phyloP scores from a whole-genome alignment of 2,797 vertebrate species.

The Tachyglossus aculeatus region DNA sequence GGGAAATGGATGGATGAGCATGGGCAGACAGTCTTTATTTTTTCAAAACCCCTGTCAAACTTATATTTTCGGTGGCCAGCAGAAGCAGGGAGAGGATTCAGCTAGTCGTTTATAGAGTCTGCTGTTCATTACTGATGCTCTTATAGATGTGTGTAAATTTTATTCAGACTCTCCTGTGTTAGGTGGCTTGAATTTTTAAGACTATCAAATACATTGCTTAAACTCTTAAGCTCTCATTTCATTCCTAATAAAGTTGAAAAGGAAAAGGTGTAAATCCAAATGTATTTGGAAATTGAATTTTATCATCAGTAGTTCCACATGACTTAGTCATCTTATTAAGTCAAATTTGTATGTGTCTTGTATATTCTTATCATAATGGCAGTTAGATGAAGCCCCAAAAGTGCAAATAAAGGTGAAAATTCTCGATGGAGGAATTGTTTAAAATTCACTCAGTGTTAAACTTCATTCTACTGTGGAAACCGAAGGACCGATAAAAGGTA shows the following conservation, averaged over 20 bases:
- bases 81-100: too few relatives aligned
- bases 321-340: neutral
- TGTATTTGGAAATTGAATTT: too few relatives aligned
- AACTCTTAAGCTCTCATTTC: neutral
- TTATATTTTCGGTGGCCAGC: too few relatives aligned
- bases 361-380: neutral
- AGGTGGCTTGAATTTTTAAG: neutral
- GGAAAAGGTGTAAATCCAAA: too few relatives aligned
- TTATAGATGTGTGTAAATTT: too few relatives aligned
- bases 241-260: too few relatives aligned
- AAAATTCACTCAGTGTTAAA: neutral
- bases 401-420: neutral
- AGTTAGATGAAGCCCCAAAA: neutral
- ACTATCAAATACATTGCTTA: neutral
- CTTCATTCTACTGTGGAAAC: conserved; percentile 6
- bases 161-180: neutral
- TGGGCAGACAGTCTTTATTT: too few relatives aligned
- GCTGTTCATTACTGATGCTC: neutral
- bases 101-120: neutral
- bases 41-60: too few relatives aligned
- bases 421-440: neutral
- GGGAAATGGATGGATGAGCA: too few relatives aligned
- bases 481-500: conserved; percentile 4
- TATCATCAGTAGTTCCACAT: neutral
- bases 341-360: neutral